These are phyloP conservation scores for Spatulosminthurus flaviceps DNA, from an alignment of 2,888 invertebrate species.

Conservation along the genomic window DNA sequence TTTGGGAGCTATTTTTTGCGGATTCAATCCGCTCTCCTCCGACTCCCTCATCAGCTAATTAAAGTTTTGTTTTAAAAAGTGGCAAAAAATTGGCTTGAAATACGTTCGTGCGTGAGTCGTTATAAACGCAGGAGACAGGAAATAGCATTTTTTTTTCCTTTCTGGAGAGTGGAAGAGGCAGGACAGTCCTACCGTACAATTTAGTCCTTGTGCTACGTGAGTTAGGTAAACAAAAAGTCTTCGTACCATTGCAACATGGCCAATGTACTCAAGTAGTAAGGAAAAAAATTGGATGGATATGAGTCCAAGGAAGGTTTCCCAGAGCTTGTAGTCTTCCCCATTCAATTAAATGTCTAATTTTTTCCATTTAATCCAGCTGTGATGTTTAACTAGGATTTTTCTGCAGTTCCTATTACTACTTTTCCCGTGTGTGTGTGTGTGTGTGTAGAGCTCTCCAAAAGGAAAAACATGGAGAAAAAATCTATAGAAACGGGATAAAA, in stretches of 20 bases:
- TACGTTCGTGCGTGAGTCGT: conserved; percentile 34
- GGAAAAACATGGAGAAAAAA: not conserved
- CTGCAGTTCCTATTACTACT: not conserved
- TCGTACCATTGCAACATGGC: not conserved
- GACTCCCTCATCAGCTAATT: conserved; percentile 22
- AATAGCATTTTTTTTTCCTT: conserved; percentile 6
- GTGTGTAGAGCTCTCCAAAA: too few relatives aligned
- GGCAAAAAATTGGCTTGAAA: conserved; percentile 34
- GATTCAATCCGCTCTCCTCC: conserved; percentile 7
- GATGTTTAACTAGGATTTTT: not conserved
- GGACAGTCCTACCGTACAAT: conserved; percentile 16
- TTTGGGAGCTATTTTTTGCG: conserved; percentile 17
- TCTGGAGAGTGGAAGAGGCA: not conserved
- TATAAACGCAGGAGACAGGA: conserved; percentile 27
- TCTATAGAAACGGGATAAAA: conserved; percentile 19
- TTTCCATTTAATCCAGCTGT: conserved; percentile 5
- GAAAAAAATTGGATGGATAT: too few relatives aligned
- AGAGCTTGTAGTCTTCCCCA: not conserved
- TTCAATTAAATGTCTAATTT: conserved; percentile 26
- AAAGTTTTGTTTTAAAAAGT: conserved; percentile 20
- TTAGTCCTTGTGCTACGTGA: conserved; percentile 6
- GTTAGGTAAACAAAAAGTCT: not conserved
- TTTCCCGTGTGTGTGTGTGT: not conserved
- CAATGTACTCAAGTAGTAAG: not conserved
- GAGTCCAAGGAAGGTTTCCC: not conserved